phyloP scores from a whole-genome alignment of 2,888 invertebrate genomes.

The Zeuzera pyrina region DNA sequence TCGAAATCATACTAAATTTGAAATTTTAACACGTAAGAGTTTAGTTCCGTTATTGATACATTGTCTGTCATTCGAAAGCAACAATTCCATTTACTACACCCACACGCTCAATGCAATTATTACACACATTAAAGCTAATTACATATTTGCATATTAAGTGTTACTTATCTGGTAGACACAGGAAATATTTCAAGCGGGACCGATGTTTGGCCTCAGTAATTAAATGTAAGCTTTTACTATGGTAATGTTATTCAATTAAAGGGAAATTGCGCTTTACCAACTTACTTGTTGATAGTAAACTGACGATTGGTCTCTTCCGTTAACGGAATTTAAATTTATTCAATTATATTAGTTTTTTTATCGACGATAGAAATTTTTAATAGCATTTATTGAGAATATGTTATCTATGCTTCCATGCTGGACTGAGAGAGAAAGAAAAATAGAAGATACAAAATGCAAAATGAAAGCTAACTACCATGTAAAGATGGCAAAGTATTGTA shows the following conservation, averaged over 20 bases:
- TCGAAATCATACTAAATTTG: too few species aligned
- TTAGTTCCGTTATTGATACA: neutral
- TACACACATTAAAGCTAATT: constrained; percentile 22
- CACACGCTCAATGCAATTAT: too few species aligned
- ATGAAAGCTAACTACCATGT: too few species aligned
- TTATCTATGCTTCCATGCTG: too few species aligned
- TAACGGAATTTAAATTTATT: constrained; percentile 31
- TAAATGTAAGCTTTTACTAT: constrained; percentile 53
- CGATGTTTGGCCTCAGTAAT: constrained; percentile 44
- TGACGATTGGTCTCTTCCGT: constrained; percentile 39
- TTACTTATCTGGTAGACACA: constrained; percentile 23
- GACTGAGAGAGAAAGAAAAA: too few species aligned
- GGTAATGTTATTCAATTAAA: constrained; percentile 62
- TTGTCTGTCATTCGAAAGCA: neutral
- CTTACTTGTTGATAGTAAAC: constrained; percentile 40
- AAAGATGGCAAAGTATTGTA: too few species aligned
- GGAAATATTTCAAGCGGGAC: constrained; percentile 29
- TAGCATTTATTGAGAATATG: too few species aligned
- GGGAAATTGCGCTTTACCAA: constrained; percentile 39
- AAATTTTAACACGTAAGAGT: too few species aligned
- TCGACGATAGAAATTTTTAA: too few species aligned
- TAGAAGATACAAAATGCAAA: too few species aligned
- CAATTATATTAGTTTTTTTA: too few species aligned
- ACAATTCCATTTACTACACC: too few species aligned
- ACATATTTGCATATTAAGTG: constrained; percentile 33